These are phyloP conservation scores for Corapipo altera DNA, from an alignment of 2,113 vertebrate species.

Conservation along the genomic window DNA sequence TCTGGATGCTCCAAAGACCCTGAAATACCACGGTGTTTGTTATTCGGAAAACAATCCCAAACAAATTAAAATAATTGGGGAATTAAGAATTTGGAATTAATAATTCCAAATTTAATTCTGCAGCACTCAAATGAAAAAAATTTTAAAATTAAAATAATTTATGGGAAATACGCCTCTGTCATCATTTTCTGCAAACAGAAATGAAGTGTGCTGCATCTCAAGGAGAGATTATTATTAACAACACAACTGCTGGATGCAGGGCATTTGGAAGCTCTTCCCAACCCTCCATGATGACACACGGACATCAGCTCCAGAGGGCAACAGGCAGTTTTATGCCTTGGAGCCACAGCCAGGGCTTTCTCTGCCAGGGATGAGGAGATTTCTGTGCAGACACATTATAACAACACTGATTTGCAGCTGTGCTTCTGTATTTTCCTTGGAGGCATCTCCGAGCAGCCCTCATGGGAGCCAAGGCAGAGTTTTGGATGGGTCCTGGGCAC, in stretches of 20 bases:
- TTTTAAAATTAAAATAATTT: not conserved
- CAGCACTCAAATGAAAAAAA: not conserved
- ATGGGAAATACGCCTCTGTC: not conserved
- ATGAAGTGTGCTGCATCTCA: not conserved
- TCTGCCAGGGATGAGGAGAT: not conserved
- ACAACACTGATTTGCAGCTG: not conserved
- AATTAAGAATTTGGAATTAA: not conserved
- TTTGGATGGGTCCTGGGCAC: not conserved
- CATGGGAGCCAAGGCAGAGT: not conserved
- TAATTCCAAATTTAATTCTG: not conserved
- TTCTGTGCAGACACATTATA: not conserved
- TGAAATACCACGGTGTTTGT: not conserved
- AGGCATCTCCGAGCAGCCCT: not conserved
- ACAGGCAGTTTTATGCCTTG: not conserved
- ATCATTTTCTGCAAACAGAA: not conserved
- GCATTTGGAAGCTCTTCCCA: not conserved
- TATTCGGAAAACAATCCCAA: not conserved
- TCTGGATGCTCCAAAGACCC: not conserved
- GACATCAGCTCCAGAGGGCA: not conserved
- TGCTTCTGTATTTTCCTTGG: not conserved
- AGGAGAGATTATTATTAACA: not conserved
- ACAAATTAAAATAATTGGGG: not conserved
- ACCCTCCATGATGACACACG: rapidly evolving
- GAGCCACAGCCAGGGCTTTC: not conserved
- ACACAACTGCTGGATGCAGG: not conserved